Evolutionary conservation across 2,113 vertebrate species (phyloP), one percentile per base, ranked within the genome.

Genomic region (Saccopteryx bilineata): DNA sequence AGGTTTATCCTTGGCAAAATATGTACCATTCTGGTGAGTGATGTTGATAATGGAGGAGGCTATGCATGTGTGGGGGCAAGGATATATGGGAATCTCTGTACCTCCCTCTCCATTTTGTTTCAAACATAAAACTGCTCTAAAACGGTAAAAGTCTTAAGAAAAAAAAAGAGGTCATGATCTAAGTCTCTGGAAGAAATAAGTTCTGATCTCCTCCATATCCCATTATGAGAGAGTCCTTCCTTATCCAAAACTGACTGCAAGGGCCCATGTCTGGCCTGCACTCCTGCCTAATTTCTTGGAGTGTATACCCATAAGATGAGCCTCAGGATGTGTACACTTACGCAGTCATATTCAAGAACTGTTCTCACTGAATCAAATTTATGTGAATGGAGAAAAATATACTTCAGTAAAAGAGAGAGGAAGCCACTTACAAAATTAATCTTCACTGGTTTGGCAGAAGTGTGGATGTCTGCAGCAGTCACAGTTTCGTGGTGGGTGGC

Each of bases 41-140:
- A 14, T 7, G 3, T 50, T 50, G 5, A 52, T 23, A 39, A 31
- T 17, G 24, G 17, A 2, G 5, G 17, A 46, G 24, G n/a, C 48
- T 74, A 4, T 46, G 23, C 11, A 10, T 7, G 3, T 26, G 3
- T 26, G 24, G 3, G 8, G 18, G 3, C 23, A 6, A 7, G 33
- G 21, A 19, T 24, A 17, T 14, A 28, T 5, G 60, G 24, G 24
- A 56, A 46, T 92, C 80, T 84, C n/a, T 65, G 24, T 31, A 18
- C n/a, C 58, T 48, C 68, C 33, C 33, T 72, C 39, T 63, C 69
- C 17, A n/a, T 23, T 75, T 87, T 75, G 71, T 63, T n/a, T 18
- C 50, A 3, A n/a, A 63, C 71, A 76, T 63, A 66, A 56, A 66
- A 84, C 9, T 56, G 12, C 60, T 66, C 60, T 76, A 31, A 84